Evolutionary conservation across 2,113 vertebrate species (phyloP).

Genomic region (Myotis yumanensis): DNA sequence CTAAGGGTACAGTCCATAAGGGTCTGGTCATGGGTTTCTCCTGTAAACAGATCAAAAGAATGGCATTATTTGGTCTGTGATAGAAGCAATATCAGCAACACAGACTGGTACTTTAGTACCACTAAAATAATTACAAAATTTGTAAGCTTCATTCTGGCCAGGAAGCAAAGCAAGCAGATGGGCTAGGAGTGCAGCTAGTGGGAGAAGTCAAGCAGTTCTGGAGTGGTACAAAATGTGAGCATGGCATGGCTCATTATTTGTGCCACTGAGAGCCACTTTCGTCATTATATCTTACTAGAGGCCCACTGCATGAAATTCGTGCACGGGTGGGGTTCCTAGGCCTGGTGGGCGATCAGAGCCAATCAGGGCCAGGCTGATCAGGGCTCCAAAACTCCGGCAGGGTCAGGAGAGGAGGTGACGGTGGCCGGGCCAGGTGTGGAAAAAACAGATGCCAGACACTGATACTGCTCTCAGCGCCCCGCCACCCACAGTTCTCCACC

Average conservation of each 20-base stretch:
- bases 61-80: neutral
- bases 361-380: too few species aligned
- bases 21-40: neutral
- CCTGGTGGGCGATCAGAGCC: too few species aligned
- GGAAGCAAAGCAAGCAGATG: neutral
- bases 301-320: too few species aligned
- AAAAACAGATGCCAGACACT: too few species aligned
- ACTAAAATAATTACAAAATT: neutral
- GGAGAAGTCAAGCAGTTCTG: neutral
- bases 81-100: neutral
- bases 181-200: fast-evolving
- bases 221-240: neutral
- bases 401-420: too few species aligned
- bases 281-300: neutral
- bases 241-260: neutral
- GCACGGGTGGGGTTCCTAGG: too few species aligned
- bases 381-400: too few species aligned
- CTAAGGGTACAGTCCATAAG: neutral
- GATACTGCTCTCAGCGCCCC: too few species aligned
- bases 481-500: too few species aligned
- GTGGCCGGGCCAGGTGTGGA: too few species aligned
- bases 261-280: neutral
- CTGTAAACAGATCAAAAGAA: neutral
- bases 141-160: neutral
- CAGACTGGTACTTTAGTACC: neutral